Conservation (phyloP, 2,797 vertebrate genomes). For the Enoplosus armatus region DNA sequence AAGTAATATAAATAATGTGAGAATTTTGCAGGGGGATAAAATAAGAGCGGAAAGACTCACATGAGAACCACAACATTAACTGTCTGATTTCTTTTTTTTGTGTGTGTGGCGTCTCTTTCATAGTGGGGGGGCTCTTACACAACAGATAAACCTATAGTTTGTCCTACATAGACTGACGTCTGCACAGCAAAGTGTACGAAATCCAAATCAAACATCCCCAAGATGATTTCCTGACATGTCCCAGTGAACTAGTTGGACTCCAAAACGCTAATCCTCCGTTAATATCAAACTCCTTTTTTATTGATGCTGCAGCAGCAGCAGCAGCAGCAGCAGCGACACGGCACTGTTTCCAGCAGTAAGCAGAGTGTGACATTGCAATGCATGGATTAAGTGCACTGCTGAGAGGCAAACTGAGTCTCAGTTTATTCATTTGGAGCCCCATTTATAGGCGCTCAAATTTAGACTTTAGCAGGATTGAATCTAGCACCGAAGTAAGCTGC, state of each 20-base stretch:
- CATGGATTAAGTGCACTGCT: slow-evolving; percentile 25
- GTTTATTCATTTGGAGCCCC: not conserved
- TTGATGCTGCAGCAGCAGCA: no score
- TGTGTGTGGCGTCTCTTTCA: not conserved
- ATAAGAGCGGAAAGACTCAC: not conserved
- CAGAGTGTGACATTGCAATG: slow-evolving; percentile 40
- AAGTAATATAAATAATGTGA: not conserved
- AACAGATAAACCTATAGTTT: slow-evolving; percentile 9
- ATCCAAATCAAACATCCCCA: slow-evolving; percentile 39
- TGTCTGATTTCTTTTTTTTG: slow-evolving; percentile 12
- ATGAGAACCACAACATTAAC: slow-evolving; percentile 8
- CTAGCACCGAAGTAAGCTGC: not conserved
- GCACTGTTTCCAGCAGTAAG: slow-evolving; percentile 26
- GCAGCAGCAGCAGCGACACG: slow-evolving; percentile 10
- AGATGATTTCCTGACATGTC: slow-evolving; percentile 57
- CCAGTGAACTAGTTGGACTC: slow-evolving; percentile 50
- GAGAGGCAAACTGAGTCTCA: slow-evolving; percentile 14
- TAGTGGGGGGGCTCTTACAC: slow-evolving; percentile 26
- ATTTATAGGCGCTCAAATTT: slow-evolving; percentile 23
- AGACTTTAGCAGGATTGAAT: not conserved
- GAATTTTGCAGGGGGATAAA: not conserved
- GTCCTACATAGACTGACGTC: slow-evolving; percentile 21
- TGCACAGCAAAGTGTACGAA: not conserved
- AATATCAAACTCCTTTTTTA: slow-evolving; percentile 36
- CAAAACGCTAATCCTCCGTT: slow-evolving; percentile 49